Percentiles rank a stretch among this genome's conserved stretches.
These are phyloP conservation scores for Desoria tigrina DNA, from an alignment of 2,888 invertebrate species.

Conservation along the genomic window DNA sequence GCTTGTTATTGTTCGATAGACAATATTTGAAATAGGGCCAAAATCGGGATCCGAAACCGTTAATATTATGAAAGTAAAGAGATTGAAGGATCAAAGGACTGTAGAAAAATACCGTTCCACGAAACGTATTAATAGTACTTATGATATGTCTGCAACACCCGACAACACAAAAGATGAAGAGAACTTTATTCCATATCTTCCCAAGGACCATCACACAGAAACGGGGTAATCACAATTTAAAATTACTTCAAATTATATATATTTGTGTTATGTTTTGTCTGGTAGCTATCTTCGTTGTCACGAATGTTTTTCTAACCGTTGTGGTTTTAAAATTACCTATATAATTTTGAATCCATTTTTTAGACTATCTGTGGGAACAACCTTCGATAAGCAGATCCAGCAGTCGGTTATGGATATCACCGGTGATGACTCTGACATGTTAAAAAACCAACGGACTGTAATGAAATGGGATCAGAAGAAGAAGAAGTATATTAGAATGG, in stretches of 20 bases:
- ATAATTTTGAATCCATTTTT: no score
- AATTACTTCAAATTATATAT: no score
- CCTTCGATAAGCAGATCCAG: conserved; percentile 76
- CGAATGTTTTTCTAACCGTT: no score
- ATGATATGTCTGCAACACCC: not conserved
- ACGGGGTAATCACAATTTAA: conserved; percentile 63
- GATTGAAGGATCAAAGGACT: conserved; percentile 69
- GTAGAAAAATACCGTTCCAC: conserved; percentile 60
- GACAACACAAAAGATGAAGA: conserved; percentile 66
- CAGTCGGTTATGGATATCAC: conserved; percentile 79
- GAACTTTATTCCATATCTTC: conserved; percentile 82
- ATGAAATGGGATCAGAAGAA: conserved; percentile 89
- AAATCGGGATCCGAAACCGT: conserved; percentile 76
- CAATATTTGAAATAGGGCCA: conserved; percentile 87
- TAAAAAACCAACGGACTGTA: conserved; percentile 64
- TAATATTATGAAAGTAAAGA: conserved; percentile 83
- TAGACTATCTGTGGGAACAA: conserved; percentile 71
- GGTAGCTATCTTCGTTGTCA: no score
- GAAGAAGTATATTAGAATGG: conserved; percentile 80
- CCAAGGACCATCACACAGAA: conserved; percentile 82
- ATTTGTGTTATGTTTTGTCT: no score
- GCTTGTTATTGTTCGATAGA: conserved; percentile 64
- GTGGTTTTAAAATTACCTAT: no score
- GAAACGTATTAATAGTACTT: conserved; percentile 61
- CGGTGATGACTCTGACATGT: conserved; percentile 73